Evolutionary conservation across 1,140 invertebrate species (phyloP), one percentile per base, ranked within the genome.

Genomic region (Neotoxoptera formosana): DNA sequence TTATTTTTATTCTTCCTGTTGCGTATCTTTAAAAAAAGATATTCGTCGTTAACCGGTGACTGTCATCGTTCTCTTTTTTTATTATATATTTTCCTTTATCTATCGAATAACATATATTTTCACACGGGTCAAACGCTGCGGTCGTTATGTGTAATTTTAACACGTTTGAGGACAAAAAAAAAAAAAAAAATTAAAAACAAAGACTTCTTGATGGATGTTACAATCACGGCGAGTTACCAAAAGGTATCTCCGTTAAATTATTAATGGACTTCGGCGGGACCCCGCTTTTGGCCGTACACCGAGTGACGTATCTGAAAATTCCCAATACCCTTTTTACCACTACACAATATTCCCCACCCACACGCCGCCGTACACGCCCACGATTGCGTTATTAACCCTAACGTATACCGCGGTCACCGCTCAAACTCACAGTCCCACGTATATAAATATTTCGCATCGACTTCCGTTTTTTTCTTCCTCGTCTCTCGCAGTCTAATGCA

Each of bases 291-390:
- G 7, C 34, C 36, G 25, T 45, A 60, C 41, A 60, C 30, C 34
- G 9, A 60, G 89, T 60, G 53, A 90, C 89, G 53, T 60, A 23
- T 53, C 36, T n/a, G 36, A 2, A 60, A 90, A 45, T 45, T 90
- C 2, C 53, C 89, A 23, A 89, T 89, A 89, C 87, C 87, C 87
- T 89, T 89, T 89, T 89, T 89, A 87, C 86, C 45, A 48, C 21
- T 53, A 11, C 86, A 48, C n/a, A n/a, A n/a, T 21, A n/a, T 34
- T 60, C 11, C 60, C 30, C 30, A 67, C 60, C 11, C 60, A 67
- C 30, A 30, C 8, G 34, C 47, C 11, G 11, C 30, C 3, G 47
- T 48, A 45, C 47, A 45, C 47, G n/a, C 47, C 47, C 47, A 23
- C 8, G 17, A 51, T 53, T 23, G 86, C 20, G 53, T 88, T 88